phyloP scores from a whole-genome alignment of 2,888 invertebrate species.

The Scaptomyza caliginosa region DNA sequence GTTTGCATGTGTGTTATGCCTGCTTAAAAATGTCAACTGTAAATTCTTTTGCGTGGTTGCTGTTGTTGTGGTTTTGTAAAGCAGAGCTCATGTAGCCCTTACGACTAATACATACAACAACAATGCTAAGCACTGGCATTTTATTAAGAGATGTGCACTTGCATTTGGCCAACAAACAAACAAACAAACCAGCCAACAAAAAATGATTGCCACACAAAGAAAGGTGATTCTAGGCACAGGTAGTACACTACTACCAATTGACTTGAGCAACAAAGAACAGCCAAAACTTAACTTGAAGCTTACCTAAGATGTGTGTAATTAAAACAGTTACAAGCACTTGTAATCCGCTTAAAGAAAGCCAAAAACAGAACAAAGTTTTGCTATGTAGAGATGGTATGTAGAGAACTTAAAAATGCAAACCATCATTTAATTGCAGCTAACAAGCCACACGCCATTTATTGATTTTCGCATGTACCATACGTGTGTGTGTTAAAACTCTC shows the following conservation, averaged over 20 bases:
- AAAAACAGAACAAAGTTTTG: no score
- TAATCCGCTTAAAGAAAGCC: background rate
- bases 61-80: conserved; percentile 25
- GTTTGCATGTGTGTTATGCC: conserved; percentile 39
- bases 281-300: background rate
- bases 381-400: no score
- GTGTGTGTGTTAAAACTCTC: background rate
- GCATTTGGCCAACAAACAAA: conserved; percentile 5
- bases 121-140: conserved; percentile 47
- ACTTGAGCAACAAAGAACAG: background rate
- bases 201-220: background rate
- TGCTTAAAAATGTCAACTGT: conserved; percentile 69
- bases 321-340: background rate
- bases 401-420: background rate
- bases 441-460: no score
- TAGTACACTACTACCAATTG: conserved; percentile 14
- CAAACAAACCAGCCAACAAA: background rate
- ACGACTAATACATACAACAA: conserved; percentile 44
- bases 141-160: conserved; percentile 31
- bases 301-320: background rate
- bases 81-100: conserved; percentile 58
- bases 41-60: conserved; percentile 56
- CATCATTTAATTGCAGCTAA: background rate
- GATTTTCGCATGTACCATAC: background rate
- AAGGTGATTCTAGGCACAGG: conserved; percentile 15